phyloP scores from a whole-genome alignment of 2,113 vertebrate genomes.

The Scolopax mira region DNA sequence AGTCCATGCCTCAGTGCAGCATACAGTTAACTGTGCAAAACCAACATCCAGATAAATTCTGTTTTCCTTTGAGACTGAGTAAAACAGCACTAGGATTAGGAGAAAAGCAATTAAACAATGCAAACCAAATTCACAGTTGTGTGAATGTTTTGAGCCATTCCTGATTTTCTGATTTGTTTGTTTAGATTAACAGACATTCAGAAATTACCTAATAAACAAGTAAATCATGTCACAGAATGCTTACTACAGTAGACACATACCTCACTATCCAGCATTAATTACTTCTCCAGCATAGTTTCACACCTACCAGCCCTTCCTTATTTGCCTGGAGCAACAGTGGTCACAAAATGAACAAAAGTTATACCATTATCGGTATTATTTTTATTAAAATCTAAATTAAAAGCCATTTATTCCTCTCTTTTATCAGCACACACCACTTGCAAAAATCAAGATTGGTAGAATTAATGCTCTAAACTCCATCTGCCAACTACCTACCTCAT shows the following conservation, averaged over 20 bases:
- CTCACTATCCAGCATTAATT: background rate
- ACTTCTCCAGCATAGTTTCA: background rate
- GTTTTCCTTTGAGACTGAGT: background rate
- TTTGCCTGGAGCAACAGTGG: background rate
- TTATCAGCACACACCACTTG: background rate
- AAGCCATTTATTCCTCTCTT: background rate
- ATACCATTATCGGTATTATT: background rate
- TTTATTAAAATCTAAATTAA: background rate
- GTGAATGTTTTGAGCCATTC: background rate
- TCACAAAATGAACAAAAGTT: background rate
- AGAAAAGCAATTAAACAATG: background rate
- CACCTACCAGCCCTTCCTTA: background rate
- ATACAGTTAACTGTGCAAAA: background rate
- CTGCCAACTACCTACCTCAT: background rate
- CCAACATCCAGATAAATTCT: background rate
- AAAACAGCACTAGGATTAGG: background rate
- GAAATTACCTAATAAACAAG: background rate
- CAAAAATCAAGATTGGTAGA: background rate
- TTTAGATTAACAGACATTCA: background rate
- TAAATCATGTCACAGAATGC: background rate
- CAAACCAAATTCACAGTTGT: background rate
- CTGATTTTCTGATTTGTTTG: background rate
- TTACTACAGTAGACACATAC: background rate
- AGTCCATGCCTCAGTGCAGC: background rate
- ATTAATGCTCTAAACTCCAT: background rate